phyloP scores from a whole-genome alignment of 2,888 invertebrate species.

The Ochropleura leucogaster region DNA sequence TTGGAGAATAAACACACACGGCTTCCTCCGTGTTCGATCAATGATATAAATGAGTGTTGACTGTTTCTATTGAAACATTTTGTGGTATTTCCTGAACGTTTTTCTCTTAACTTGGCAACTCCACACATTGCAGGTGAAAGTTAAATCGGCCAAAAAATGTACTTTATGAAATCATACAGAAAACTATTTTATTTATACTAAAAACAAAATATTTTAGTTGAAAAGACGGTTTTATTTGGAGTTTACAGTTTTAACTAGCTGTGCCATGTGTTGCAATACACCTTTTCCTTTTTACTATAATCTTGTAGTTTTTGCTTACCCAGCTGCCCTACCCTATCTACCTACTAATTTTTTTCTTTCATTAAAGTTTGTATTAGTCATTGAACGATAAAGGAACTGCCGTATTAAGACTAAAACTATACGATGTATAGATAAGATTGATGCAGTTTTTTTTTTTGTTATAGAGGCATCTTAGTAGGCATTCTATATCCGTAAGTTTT shows the following conservation, averaged over 20 bases:
- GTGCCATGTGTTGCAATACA: background rate
- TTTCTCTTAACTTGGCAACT: conserved; percentile 48
- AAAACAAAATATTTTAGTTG: background rate
- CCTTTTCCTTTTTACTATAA: too few relatives aligned
- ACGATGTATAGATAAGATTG: background rate
- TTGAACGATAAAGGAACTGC: too few relatives aligned
- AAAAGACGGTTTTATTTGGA: conserved; percentile 9
- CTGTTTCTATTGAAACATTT: conserved; percentile 46
- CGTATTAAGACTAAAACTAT: background rate
- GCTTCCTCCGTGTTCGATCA: conserved; percentile 12
- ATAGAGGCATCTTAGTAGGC: too few relatives aligned
- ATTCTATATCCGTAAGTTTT: background rate
- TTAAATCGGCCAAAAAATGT: conserved; percentile 51
- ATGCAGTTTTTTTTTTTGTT: background rate
- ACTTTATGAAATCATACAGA: conserved; percentile 31
- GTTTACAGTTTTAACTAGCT: background rate
- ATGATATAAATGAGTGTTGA: conserved; percentile 41
- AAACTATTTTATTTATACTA: too few relatives aligned
- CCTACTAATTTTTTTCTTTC: too few relatives aligned
- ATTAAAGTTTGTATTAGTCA: too few relatives aligned
- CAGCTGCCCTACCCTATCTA: too few relatives aligned
- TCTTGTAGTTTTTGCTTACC: too few relatives aligned
- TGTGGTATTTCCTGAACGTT: conserved; percentile 21
- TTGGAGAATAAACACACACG: conserved; percentile 30
- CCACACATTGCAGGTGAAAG: conserved; percentile 27